phyloP scores from a whole-genome alignment of 1,140 invertebrate species.

The Ostrea edulis region DNA sequence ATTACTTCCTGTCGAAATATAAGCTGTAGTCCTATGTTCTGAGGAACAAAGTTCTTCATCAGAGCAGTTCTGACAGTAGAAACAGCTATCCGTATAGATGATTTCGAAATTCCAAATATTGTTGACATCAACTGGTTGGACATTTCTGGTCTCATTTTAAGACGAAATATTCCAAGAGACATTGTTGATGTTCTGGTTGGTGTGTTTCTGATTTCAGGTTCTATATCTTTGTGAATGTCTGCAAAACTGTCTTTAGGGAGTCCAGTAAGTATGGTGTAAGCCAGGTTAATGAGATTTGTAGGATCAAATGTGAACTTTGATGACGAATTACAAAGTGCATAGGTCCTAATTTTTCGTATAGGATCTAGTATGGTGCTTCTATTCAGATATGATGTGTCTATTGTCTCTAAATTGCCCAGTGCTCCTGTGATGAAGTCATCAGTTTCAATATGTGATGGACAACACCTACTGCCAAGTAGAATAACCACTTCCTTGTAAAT shows the following conservation, averaged over 20 bases:
- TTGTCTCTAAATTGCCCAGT: not conserved
- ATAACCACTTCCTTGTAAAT: constrained; percentile 22
- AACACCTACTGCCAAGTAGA: not conserved
- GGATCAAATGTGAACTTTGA: constrained; percentile 11
- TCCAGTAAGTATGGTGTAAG: not conserved
- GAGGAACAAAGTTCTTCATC: constrained; percentile 15
- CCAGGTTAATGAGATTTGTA: not conserved
- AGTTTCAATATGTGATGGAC: not conserved
- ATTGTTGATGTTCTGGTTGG: not conserved
- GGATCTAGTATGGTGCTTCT: not conserved
- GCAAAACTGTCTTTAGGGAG: not conserved
- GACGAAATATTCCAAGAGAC: constrained; percentile 21
- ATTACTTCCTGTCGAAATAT: constrained; percentile 4
- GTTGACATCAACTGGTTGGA: constrained; percentile 30
- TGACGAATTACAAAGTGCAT: not conserved
- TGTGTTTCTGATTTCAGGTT: constrained; percentile 8
- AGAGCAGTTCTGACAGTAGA: not conserved
- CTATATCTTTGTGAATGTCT: not conserved
- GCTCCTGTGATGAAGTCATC: not conserved
- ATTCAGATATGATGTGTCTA: not conserved
- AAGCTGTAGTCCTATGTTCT: constrained; percentile 6
- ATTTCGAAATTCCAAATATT: not conserved
- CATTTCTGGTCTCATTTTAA: constrained; percentile 9
- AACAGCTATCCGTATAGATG: not conserved
- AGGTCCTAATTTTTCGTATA: not conserved